Conservation (phyloP, 2,113 vertebrate genomes). For the Myxocyprinus asiaticus region DNA sequence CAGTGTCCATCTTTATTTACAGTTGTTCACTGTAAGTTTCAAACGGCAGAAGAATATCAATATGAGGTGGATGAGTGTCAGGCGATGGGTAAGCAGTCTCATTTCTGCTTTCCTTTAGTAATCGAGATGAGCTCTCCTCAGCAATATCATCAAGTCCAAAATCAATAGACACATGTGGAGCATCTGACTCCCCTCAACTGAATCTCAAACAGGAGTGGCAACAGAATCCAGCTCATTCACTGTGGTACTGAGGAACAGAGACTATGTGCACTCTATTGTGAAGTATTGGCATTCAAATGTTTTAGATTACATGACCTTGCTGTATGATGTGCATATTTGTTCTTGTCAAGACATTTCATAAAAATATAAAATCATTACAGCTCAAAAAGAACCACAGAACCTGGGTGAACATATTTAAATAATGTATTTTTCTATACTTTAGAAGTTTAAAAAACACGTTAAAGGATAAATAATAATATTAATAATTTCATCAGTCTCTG, state of each 20-base stretch:
- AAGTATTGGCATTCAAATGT: neutral
- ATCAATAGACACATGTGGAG: conserved; percentile 58
- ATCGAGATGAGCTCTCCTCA: conserved; percentile 63
- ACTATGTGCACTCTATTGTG: neutral
- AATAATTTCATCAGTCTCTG: too few species aligned
- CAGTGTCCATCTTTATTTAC: conserved; percentile 47
- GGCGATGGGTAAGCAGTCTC: conserved; percentile 50
- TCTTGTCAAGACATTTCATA: too few species aligned
- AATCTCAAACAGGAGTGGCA: conserved; percentile 55
- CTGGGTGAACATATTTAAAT: neutral
- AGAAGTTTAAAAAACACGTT: too few species aligned
- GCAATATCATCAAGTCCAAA: conserved; percentile 58
- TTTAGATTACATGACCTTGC: neutral
- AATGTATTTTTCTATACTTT: too few species aligned
- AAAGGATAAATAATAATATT: too few species aligned
- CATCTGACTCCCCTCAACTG: conserved; percentile 55
- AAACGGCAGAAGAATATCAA: conserved; percentile 44
- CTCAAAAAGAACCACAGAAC: neutral
- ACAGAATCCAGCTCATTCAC: conserved; percentile 44
- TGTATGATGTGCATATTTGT: too few species aligned
- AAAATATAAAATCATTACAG: too few species aligned
- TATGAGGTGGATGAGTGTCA: conserved; percentile 42
- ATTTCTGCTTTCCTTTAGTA: conserved; percentile 52
- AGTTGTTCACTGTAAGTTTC: conserved; percentile 16
- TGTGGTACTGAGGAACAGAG: neutral